Conservation (phyloP, 2,888 invertebrate species). For the Toxonevra muliebris region DNA sequence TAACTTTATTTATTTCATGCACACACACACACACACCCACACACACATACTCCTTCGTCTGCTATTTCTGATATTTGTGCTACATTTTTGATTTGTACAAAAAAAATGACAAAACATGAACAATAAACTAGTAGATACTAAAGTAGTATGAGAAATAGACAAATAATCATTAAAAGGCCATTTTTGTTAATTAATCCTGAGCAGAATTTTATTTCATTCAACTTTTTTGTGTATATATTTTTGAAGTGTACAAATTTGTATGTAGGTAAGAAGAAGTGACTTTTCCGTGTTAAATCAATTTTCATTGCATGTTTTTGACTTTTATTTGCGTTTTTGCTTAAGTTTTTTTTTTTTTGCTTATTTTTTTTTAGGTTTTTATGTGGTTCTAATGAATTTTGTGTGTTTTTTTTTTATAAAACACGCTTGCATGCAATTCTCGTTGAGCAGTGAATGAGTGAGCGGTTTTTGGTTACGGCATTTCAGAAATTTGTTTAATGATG, state of each 20-base stretch:
- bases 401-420: neutral
- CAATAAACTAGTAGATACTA: too few species aligned
- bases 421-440: neutral
- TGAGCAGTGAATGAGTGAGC: neutral
- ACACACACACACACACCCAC: too few species aligned
- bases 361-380: conserved; percentile 21
- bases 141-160: too few species aligned
- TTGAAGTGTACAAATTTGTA: too few species aligned
- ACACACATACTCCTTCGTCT: too few species aligned
- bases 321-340: conserved; percentile 21
- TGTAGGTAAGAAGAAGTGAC: neutral
- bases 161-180: too few species aligned
- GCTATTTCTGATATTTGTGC: too few species aligned
- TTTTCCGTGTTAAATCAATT: conserved; percentile 29
- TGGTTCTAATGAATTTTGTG: conserved; percentile 25
- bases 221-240: neutral
- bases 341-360: neutral
- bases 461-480: neutral
- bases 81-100: too few species aligned
- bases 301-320: conserved; percentile 30
- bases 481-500: neutral
- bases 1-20: too few species aligned
- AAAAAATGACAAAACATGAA: too few species aligned
- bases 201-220: neutral
- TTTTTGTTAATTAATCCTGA: neutral